These are phyloP conservation scores for Ichneumoninae sp. DNA, from an alignment of 2,888 invertebrate genomes.

Conservation along the genomic window DNA sequence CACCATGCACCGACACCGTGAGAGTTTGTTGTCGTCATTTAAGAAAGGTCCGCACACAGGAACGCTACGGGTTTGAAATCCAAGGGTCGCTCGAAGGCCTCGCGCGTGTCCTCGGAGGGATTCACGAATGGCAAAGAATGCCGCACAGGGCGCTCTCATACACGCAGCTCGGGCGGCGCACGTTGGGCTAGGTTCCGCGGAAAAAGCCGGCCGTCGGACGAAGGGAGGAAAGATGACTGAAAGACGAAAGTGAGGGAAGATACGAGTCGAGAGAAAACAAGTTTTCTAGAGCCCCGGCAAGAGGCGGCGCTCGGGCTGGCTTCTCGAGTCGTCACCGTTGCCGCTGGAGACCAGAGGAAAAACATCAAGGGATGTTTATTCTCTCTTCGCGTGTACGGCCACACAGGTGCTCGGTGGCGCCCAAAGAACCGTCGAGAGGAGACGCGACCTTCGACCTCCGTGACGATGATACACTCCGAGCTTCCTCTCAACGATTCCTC, in stretches of 20 bases:
- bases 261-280: constrained; percentile 32
- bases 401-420: constrained; percentile 15
- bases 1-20: constrained; percentile 6
- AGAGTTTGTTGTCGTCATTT: constrained; percentile 19
- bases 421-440: constrained; percentile 35
- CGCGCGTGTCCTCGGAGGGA: constrained; percentile 26
- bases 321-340: constrained; percentile 38
- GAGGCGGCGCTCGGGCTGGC: constrained; percentile 1
- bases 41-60: background rate
- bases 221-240: constrained; percentile 37
- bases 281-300: constrained; percentile 46
- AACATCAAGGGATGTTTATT: constrained; percentile 69
- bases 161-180: constrained; percentile 13
- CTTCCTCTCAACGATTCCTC: constrained; percentile 36
- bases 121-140: constrained; percentile 36
- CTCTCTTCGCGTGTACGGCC: constrained; percentile 57
- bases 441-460: constrained; percentile 37
- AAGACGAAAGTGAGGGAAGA: constrained; percentile 24
- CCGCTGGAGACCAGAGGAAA: constrained; percentile 52
- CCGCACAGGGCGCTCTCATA: constrained; percentile 28
- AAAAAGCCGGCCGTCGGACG: constrained; percentile 30
- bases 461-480: constrained; percentile 21
- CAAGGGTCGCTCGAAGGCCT: background rate
- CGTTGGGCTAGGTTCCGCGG: constrained; percentile 36
- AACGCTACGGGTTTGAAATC: constrained; percentile 5